These are phyloP conservation scores for Drosophila willistoni DNA, from an alignment of 1,140 invertebrate genomes.

Conservation along the genomic window DNA sequence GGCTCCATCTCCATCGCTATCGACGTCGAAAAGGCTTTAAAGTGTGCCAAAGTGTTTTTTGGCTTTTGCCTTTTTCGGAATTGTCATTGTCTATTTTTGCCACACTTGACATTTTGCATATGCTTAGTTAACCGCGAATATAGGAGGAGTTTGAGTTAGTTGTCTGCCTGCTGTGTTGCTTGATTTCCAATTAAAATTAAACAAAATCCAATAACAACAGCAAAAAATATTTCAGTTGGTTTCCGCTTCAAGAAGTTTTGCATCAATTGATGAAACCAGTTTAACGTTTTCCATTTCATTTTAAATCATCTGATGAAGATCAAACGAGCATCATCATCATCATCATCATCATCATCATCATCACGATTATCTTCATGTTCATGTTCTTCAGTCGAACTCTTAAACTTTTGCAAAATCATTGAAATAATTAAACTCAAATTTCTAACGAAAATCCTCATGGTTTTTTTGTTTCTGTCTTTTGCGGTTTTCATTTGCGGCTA, in stretches of 20 bases:
- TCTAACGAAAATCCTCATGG: slow-evolving; percentile 39
- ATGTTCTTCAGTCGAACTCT: slow-evolving; percentile 29
- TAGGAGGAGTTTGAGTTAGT: slow-evolving; percentile 54
- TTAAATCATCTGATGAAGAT: slow-evolving; percentile 22
- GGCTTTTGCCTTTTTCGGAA: slow-evolving; percentile 65
- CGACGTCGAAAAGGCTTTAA: slow-evolving; percentile 35
- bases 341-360: slow-evolving; percentile 35
- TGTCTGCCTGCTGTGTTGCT: slow-evolving; percentile 18
- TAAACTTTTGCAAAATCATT: slow-evolving; percentile 47
- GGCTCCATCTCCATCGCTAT: slow-evolving; percentile 3
- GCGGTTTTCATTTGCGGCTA: neutral
- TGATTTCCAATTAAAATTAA: slow-evolving; percentile 75
- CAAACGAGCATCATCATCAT: slow-evolving; percentile 31
- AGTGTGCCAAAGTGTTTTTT: slow-evolving; percentile 74
- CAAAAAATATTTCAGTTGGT: slow-evolving; percentile 24
- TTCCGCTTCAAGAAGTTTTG: slow-evolving; percentile 64
- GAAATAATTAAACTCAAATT: slow-evolving; percentile 20
- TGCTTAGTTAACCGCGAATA: neutral
- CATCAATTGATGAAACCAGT: slow-evolving; percentile 72
- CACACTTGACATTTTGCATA: slow-evolving; percentile 77
- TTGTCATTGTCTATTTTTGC: slow-evolving; percentile 74
- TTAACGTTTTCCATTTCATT: slow-evolving; percentile 40
- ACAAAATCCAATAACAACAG: slow-evolving; percentile 40
- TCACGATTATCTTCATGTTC: slow-evolving; percentile 18
- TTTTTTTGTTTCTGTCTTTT: neutral